Evolutionary conservation across 2,888 invertebrate genomes (phyloP).

Genomic region (Pecten maximus): DNA sequence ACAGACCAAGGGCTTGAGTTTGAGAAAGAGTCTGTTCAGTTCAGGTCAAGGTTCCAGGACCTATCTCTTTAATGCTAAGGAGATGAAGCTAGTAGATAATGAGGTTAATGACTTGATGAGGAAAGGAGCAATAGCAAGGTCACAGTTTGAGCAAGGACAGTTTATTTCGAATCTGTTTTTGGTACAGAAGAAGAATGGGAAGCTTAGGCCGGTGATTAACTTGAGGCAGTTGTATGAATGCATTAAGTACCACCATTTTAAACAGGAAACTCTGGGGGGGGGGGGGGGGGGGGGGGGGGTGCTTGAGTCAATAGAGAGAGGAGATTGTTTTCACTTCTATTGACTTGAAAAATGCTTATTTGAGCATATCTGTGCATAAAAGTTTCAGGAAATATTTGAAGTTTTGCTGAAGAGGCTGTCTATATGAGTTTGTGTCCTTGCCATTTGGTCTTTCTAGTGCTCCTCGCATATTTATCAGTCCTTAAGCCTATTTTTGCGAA

Average conservation of each 20-base stretch:
- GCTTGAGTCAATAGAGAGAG: not conserved
- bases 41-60: not conserved
- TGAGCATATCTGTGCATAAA: not conserved
- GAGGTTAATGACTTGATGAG: not conserved
- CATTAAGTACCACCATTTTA: constrained; percentile 43
- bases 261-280: constrained; percentile 47
- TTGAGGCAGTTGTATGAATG: constrained; percentile 41
- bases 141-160: too few species aligned
- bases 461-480: not conserved
- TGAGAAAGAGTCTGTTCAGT: not conserved
- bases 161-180: constrained; percentile 4
- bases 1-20: not conserved
- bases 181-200: constrained; percentile 28
- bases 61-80: not conserved
- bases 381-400: constrained; percentile 37
- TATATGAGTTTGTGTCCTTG: not conserved
- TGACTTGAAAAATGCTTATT: constrained; percentile 38
- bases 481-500: constrained; percentile 18
- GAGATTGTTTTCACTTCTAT: too few species aligned
- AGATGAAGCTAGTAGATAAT: not conserved
- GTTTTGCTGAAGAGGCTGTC: not conserved
- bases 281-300: too few species aligned
- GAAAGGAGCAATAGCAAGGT: not conserved
- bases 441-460: not conserved
- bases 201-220: constrained; percentile 41